Evolutionary conservation across 2,888 invertebrate species (phyloP).

Genomic region (Argyresthia goedartella): DNA sequence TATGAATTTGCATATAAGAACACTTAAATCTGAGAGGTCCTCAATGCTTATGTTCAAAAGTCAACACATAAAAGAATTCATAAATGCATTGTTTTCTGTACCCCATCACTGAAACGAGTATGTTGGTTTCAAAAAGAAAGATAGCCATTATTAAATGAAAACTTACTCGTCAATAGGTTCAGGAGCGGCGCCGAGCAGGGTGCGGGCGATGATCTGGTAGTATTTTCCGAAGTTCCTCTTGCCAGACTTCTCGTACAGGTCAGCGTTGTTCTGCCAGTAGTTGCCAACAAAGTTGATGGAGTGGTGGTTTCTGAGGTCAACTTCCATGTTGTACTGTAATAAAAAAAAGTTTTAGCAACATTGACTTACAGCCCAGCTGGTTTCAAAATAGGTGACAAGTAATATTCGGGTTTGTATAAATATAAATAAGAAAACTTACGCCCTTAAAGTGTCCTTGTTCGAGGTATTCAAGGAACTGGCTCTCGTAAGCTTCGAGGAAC

Average conservation of each 20-base stretch:
- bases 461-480: slow-evolving; percentile 41
- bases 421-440: slow-evolving; percentile 21
- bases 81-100: no score
- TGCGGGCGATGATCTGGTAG: slow-evolving; percentile 45
- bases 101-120: no score
- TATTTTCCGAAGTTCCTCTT: slow-evolving; percentile 29
- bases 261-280: slow-evolving; percentile 45
- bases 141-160: no score
- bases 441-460: slow-evolving; percentile 61
- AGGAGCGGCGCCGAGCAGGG: slow-evolving; percentile 16
- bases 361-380: background rate
- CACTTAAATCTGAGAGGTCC: no score
- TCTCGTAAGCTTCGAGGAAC: slow-evolving; percentile 63
- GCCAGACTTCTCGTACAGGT: slow-evolving; percentile 14
- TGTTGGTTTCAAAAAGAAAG: no score
- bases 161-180: slow-evolving; percentile 12
- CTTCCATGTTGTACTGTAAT: slow-evolving; percentile 8
- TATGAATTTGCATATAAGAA: no score
- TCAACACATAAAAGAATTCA: no score
- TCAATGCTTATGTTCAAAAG: no score
- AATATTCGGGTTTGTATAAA: background rate
- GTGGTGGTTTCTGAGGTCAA: slow-evolving; percentile 16
- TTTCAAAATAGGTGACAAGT: no score
- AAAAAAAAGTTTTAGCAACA: background rate
- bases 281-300: slow-evolving; percentile 48